These are phyloP conservation scores for Enteromius unitaeniatus DNA, from an alignment of 2,797 vertebrate genomes.

Conservation along the genomic window DNA sequence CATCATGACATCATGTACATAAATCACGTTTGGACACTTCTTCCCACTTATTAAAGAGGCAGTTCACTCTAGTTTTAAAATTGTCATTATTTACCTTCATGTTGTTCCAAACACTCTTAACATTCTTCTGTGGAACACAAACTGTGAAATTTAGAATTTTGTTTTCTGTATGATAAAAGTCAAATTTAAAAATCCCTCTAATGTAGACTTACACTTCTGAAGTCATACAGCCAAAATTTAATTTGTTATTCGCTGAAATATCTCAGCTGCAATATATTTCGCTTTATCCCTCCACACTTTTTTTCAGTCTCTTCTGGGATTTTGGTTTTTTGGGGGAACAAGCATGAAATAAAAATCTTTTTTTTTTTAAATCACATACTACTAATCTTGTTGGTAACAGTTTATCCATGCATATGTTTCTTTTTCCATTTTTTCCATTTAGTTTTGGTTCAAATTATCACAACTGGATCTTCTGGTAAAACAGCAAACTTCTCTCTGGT, in stretches of 20 bases:
- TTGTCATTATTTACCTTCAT: not conserved
- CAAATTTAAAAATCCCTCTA: not conserved
- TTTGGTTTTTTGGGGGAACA: not conserved
- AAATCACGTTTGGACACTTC: conserved; percentile 8
- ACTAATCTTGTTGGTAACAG: not conserved
- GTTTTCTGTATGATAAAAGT: not conserved
- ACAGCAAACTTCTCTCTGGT: not conserved
- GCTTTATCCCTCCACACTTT: not conserved
- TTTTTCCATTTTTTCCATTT: not conserved
- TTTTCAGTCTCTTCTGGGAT: not conserved
- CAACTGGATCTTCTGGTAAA: not conserved
- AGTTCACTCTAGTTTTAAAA: not conserved
- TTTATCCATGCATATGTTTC: not conserved
- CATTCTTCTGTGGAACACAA: not conserved
- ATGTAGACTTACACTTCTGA: not conserved
- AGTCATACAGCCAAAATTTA: not conserved
- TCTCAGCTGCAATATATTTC: not conserved
- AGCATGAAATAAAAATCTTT: not conserved
- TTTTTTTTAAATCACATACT: not conserved
- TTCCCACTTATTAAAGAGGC: conserved; percentile 11
- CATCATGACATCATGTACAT: conserved; percentile 30
- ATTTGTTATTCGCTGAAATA: not conserved
- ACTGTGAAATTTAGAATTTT: not conserved
- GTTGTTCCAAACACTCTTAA: not conserved
- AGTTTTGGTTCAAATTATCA: not conserved